Evolutionary conservation across 2,113 vertebrate species (phyloP), one percentile per base, ranked within the genome.

Genomic region (Okapia johnstoni): DNA sequence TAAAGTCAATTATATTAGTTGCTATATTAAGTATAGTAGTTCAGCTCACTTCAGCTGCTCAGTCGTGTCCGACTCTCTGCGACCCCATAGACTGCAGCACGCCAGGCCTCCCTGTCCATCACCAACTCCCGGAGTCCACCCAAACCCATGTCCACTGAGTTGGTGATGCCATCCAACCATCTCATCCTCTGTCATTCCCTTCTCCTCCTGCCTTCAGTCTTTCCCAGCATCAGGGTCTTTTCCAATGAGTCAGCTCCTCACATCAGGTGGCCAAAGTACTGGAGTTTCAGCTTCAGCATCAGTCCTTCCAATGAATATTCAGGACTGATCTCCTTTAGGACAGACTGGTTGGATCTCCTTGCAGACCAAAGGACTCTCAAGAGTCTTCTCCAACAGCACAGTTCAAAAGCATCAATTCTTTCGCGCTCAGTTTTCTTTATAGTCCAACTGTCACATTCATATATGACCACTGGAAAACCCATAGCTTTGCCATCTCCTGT

Each of bases 81-180:
- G 5, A 70, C n/a, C 0, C 17, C n/a, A 70, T 23, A 19, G 3
- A 36, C 63, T 11, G 2, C n/a, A 70, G 63, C 17, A 70, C 0
- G 2, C n/a, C 63, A 70, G 5, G 9, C 19, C n/a, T 23, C n/a
- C 19, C 66, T 40, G 66, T 23, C 19, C n/a, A 40, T 70, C 10
- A 12, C n/a, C 66, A 40, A 3, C n/a, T 70, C 66, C n/a, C 1
- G 0, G n/a, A 70, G 19, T 10, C 5, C 1, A 5, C 66, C 36
- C n/a, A 40, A 12, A 70, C 19, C 23, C n/a, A 23, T 6, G n/a
- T 23, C n/a, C n/a, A 40, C 12, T 23, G 66, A 70, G n/a, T 40
- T 10, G 6, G 19, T 23, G 10, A 40, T 70, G 66, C 36, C n/a
- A 70, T 70, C 63, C n/a, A 70, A 0, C n/a, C 5, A 12, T 23